Evolutionary conservation across 2,888 invertebrate species (phyloP), one percentile per base, ranked within the genome.

Genomic region (Noctuana brunneofusca): DNA sequence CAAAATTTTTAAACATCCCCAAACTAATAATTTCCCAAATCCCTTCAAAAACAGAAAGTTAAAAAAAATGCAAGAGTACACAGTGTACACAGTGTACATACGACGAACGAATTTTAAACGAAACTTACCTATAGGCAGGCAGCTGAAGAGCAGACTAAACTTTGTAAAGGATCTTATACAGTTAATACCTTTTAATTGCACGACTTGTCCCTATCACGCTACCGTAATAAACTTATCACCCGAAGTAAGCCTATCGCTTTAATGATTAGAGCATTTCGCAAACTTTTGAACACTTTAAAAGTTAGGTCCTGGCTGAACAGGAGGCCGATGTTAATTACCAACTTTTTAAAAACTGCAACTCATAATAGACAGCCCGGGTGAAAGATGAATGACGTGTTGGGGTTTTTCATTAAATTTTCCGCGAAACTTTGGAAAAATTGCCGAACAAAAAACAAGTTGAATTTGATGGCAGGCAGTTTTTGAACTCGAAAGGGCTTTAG

Each of bases 291-390:
- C 84, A 85, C 84, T 90, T 83, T 81, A 80, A 72, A 89, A 90
- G 85, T 88, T 84, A 75, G 78, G 77, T 80, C 81, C 83, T 83
- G 81, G 74, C 78, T 78, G 79, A 81, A 80, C 82, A 75, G 76
- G 79, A 78, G 79, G 71, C 76, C 75, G 76, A 80, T 88, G 90
- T 89, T 90, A 90, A 91, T 91, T 90, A 91, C 80, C 75, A 91
- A 89, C 87, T 91, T 90, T 76, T 87, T 79, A 72, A 85, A 89
- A 89, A 90, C 82, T 88, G 89, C 89, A 89, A 88, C 85, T 91
- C 89, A 91, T 89, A 89, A 89, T 89, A 84, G 90, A 90, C 87
- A 89, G 87, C 78, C 75, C 72, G 79, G 83, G 74, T 78, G 84
- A 84, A 85, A 86, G 85, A 90, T 90, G 88, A 89, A 90, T 91